Base-by-base conservation (phyloP, 37 sponge, comb jelly and placozoan species). In the Hexactinellida sp. region DNA sequence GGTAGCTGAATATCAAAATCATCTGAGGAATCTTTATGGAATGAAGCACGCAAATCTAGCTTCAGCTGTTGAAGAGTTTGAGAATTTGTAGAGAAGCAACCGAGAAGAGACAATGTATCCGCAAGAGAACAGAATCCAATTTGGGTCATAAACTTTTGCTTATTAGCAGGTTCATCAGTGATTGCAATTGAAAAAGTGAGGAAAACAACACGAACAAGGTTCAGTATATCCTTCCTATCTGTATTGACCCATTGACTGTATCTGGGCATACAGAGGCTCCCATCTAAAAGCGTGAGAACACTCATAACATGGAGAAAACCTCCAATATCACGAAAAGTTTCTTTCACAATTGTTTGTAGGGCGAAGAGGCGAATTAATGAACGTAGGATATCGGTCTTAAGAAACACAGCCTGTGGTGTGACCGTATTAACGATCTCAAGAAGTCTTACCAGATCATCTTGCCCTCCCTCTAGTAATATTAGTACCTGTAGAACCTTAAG, bases 121-220 rank as follows among this genome's bases (percentile, higher is more conserved):
- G 84, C 84, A 5, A 63, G 76, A 63, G 76, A 63, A 28, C 3
- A 10, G 34, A 63, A 63, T 71, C 90, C 90, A 39, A 93, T 94
- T 82, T 94, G 90, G 7, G 36, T 90, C 54, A 90, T 88, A 89
- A 95, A 95, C 88, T 84, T 90, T 51, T 54, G 85, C 30, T 34
- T 90, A 83, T 95, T 95, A 84, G 94, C 93, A 1, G 92, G 96
- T 84, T 93, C 89, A 41, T 93, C 96, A 37, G 90, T 86, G 89
- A 95, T 89, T 24, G 96, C 94, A 36, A 86, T 82, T 3, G 90
- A 88, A 32, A 95, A 76, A 9, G 89, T 89, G n/a, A 36, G 84
- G 63, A 93, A 92, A 41, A 91, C 84, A 54, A 92, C 83, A 37
- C 90, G 86, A 21, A 95, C 86, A 41, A 94, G 84, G 16, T 90